Conservation (phyloP, 2,888 invertebrate genomes). For the Dexiosoma caninum region DNA sequence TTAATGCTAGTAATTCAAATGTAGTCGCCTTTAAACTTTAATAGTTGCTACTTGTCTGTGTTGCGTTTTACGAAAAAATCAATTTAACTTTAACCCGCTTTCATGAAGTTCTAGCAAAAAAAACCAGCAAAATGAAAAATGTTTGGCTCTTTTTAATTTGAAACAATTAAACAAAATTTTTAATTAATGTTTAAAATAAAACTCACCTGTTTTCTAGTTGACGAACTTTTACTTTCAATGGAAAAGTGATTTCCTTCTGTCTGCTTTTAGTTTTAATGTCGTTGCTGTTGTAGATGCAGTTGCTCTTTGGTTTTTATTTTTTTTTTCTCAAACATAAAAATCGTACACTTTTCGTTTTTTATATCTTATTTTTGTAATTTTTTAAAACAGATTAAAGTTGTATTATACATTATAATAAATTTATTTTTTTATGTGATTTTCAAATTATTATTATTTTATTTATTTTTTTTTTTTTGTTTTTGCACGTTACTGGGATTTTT, state of each 20-base stretch:
- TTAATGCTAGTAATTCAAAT: too few relatives aligned
- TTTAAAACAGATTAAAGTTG: neutral
- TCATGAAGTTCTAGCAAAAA: conserved; percentile 11
- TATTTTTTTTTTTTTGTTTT: neutral
- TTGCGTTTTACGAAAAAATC: neutral
- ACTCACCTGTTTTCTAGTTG: conserved; percentile 50
- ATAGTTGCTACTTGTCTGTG: neutral
- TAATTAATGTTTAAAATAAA: conserved; percentile 22
- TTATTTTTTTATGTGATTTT: neutral
- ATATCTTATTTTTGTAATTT: neutral
- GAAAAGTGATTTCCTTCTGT: neutral
- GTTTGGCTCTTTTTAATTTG: too few relatives aligned
- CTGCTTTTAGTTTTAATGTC: neutral
- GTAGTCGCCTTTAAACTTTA: too few relatives aligned
- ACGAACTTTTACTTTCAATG: conserved; percentile 45
- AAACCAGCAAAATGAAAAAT: too few relatives aligned
- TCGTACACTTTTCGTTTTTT: neutral
- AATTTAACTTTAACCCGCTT: conserved; percentile 10
- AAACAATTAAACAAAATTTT: neutral
- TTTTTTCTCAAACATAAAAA: neutral
- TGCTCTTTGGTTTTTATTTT: too few relatives aligned
- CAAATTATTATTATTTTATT: neutral
- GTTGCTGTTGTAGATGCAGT: neutral
- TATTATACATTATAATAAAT: neutral
- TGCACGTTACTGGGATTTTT: neutral